These are phyloP conservation scores for Myxocyprinus asiaticus DNA, from an alignment of 2,113 vertebrate genomes.

Conservation along the genomic window DNA sequence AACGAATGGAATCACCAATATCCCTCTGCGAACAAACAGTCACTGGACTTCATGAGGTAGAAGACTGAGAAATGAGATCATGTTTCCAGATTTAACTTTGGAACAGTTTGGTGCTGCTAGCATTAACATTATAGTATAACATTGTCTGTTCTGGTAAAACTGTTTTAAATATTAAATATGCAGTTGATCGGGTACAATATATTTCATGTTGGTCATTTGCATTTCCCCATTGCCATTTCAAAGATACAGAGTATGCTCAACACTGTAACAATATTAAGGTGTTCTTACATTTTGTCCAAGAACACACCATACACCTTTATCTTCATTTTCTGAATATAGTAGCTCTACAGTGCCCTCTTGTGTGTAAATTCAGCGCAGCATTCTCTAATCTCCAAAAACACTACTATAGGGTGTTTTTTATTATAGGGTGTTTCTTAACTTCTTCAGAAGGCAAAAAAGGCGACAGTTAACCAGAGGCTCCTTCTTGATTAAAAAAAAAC, in stretches of 20 bases:
- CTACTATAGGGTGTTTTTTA: too few species aligned
- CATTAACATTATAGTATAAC: not conserved
- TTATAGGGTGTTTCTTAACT: too few species aligned
- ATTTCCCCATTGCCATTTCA: too few species aligned
- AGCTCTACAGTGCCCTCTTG: constrained; percentile 1
- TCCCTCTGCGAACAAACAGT: constrained; percentile 13
- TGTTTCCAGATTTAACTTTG: not conserved
- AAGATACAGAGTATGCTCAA: too few species aligned
- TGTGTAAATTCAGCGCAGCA: not conserved
- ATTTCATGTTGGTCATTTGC: too few species aligned
- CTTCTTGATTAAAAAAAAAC: too few species aligned
- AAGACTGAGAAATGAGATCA: not conserved
- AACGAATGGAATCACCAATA: not conserved
- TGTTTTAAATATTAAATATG: too few species aligned
- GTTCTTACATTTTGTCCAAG: too few species aligned
- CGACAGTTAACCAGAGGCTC: not conserved
- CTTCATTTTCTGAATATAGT: not conserved
- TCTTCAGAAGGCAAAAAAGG: not conserved
- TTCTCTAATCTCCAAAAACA: not conserved
- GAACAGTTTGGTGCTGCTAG: not conserved
- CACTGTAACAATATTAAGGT: too few species aligned
- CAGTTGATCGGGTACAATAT: too few species aligned
- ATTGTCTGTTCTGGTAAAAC: not conserved
- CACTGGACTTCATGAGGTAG: constrained; percentile 22
- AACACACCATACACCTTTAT: not conserved